A percentile compares a stretch with the other conserved stretches of the same genome.
These are phyloP conservation scores for Girardia tigrina DNA, from an alignment of 2,888 invertebrate species.

Conservation along the genomic window DNA sequence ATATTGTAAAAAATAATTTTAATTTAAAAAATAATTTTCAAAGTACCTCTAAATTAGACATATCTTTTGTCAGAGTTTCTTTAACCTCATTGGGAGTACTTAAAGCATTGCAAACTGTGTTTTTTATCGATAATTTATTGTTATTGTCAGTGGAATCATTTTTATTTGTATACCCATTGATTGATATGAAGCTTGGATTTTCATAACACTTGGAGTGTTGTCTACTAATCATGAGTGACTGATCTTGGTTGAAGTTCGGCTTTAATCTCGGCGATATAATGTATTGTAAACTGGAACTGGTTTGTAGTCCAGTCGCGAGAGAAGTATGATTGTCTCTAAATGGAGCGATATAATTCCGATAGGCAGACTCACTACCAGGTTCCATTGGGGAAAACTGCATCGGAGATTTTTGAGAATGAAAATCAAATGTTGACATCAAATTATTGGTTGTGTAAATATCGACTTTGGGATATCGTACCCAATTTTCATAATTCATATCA, in stretches of 20 bases:
- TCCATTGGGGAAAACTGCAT: conserved; percentile 12
- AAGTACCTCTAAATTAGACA: background rate
- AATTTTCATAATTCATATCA: conserved; percentile 17
- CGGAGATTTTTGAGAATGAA: conserved; percentile 20
- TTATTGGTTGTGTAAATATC: background rate
- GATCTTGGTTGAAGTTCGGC: background rate
- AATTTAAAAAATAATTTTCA: background rate
- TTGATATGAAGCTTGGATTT: background rate
- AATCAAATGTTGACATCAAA: conserved; percentile 1
- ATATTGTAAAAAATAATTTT: too few species aligned
- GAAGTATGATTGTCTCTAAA: background rate
- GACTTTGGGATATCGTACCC: conserved; percentile 12
- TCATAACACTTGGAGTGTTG: background rate
- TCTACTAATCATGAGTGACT: background rate
- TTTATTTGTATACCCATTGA: background rate
- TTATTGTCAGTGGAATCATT: background rate
- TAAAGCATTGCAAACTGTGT: background rate
- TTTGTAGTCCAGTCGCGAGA: background rate
- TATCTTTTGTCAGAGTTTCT: background rate
- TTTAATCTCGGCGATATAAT: background rate
- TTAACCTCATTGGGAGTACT: background rate
- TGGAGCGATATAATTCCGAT: background rate
- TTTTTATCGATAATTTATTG: background rate
- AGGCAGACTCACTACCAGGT: background rate
- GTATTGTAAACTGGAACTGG: background rate